These are phyloP conservation scores for Scaptomyza polygonia DNA, from an alignment of 2,888 invertebrate genomes.

Conservation along the genomic window DNA sequence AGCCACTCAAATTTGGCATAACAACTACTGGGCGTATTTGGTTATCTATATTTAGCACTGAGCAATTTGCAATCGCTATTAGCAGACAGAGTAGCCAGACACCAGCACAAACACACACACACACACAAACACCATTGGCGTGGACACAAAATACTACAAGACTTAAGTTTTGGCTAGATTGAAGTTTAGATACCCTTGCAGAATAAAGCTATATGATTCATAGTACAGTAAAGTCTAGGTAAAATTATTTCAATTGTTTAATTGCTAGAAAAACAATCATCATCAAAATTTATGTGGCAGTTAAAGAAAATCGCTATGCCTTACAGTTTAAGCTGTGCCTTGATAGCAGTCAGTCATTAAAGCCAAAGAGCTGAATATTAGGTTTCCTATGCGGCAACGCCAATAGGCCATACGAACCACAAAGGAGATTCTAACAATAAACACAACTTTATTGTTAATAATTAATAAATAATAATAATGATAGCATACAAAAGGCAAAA, in stretches of 20 bases:
- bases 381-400: background rate
- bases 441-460: background rate
- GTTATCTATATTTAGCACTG: conserved; percentile 52
- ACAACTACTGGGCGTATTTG: conserved; percentile 11
- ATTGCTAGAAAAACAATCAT: too few species aligned
- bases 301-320: background rate
- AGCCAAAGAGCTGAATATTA: too few species aligned
- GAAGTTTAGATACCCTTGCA: background rate
- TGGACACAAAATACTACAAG: conserved; percentile 20
- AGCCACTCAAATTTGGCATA: conserved; percentile 17
- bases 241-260: too few species aligned
- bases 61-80: conserved; percentile 50
- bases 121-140: background rate
- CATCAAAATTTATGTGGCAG: too few species aligned
- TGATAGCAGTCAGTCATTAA: background rate
- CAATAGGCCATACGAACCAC: background rate
- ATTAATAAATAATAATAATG: background rate
- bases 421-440: background rate
- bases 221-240: too few species aligned
- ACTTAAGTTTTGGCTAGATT: background rate
- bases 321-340: background rate
- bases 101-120: background rate
- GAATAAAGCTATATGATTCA: background rate
- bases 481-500: too few species aligned
- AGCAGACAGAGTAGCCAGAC: conserved; percentile 5